Percentiles rank a stretch among this genome's conserved stretches.
phyloP scores from a whole-genome alignment of 2,797 vertebrate genomes.

The Tolypeutes matacus region DNA sequence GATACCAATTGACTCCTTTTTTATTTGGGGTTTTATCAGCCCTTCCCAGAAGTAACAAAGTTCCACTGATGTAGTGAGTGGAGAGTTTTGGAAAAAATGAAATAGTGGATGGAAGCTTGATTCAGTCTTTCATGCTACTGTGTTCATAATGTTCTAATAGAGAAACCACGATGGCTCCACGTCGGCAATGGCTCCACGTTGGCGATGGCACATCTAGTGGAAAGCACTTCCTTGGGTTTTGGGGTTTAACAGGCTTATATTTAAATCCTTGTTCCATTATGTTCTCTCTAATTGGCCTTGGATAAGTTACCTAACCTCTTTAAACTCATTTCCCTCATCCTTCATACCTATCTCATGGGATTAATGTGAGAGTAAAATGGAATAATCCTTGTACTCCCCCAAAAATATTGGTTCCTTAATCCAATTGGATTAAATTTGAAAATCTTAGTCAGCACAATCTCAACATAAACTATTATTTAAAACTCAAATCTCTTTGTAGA shows the following conservation, averaged over 20 bases:
- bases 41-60: constrained; percentile 24
- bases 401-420: not conserved
- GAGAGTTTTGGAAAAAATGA: not conserved
- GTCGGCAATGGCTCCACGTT: not conserved
- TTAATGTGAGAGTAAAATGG: constrained; percentile 31
- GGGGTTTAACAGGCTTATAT: not conserved
- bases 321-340: not conserved
- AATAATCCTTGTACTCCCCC: not conserved
- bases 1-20: not conserved
- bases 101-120: not conserved
- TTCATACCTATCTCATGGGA: not conserved
- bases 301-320: not conserved
- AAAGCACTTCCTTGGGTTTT: not conserved
- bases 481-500: constrained; percentile 19
- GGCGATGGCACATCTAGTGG: not conserved
- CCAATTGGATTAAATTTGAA: constrained; percentile 5
- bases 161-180: not conserved
- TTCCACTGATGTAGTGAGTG: not conserved
- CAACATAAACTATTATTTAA: not conserved
- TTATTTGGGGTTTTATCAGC: not conserved
- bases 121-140: not conserved
- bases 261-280: not conserved
- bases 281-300: not conserved
- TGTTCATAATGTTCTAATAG: not conserved
- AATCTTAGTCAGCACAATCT: not conserved